These are phyloP conservation scores for Argopecten irradians DNA, from an alignment of 1,140 invertebrate genomes.

Conservation along the genomic window DNA sequence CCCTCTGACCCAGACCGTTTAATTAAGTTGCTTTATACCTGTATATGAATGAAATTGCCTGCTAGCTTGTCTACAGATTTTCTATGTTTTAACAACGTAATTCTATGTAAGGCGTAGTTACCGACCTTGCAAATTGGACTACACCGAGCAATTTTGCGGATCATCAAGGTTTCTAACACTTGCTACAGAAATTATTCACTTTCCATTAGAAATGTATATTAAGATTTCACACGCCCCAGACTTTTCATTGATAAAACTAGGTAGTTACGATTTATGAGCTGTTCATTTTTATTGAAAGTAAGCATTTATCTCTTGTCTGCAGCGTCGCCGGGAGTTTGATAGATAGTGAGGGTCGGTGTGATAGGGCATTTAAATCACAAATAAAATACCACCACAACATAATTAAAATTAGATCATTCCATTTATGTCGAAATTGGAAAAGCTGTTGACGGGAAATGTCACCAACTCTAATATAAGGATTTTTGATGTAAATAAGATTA, in stretches of 20 bases:
- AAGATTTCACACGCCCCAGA: neutral
- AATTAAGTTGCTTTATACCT: neutral
- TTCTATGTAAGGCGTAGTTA: neutral
- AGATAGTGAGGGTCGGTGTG: neutral
- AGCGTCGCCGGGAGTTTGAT: neutral
- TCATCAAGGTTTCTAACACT: neutral
- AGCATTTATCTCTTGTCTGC: neutral
- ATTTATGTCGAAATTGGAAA: constrained; percentile 3
- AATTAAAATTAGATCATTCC: constrained; percentile 6
- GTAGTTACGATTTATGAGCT: neutral
- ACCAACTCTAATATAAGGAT: neutral
- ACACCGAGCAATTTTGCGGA: neutral
- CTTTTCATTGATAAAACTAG: neutral
- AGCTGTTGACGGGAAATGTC: neutral
- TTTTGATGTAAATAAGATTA: neutral
- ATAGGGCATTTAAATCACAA: neutral
- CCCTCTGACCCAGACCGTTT: neutral
- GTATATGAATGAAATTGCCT: neutral
- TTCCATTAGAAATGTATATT: neutral
- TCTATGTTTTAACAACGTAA: neutral
- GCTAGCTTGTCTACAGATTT: neutral
- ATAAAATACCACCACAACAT: neutral
- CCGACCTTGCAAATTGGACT: neutral
- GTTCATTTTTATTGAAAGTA: neutral
- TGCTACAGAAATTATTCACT: neutral